A percentile compares a stretch with the other conserved stretches of the same genome.
Conservation (phyloP, 2,797 vertebrate species). For the Pangasius djambal region DNA sequence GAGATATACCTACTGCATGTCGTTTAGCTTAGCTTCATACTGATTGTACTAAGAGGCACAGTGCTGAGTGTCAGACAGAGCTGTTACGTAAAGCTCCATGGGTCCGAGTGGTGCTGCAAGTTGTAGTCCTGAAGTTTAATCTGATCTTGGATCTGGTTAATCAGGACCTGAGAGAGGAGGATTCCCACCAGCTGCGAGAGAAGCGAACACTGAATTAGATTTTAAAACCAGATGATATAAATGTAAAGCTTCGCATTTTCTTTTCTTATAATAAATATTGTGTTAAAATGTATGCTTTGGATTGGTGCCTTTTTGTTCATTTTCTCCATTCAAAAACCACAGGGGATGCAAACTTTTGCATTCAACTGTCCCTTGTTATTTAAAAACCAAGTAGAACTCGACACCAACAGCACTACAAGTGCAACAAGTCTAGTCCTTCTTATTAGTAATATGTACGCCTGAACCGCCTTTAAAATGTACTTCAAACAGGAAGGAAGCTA, state of each 20-base stretch:
- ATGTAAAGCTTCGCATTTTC: background rate
- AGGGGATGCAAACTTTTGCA: background rate
- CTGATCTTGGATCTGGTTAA: slow-evolving; percentile 91
- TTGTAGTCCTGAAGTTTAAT: slow-evolving; percentile 89
- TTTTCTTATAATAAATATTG: background rate
- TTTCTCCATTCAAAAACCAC: background rate
- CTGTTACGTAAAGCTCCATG: slow-evolving; percentile 78
- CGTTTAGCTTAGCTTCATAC: background rate
- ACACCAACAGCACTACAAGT: background rate
- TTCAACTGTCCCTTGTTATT: background rate
- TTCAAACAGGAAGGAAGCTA: background rate
- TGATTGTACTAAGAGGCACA: background rate
- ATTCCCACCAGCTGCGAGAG: slow-evolving; percentile 87
- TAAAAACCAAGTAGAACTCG: background rate
- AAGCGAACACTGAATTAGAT: slow-evolving; percentile 19
- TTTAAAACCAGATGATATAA: background rate
- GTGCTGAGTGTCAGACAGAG: background rate
- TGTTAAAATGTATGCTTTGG: background rate
- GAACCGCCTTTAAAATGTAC: background rate
- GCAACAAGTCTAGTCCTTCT: background rate
- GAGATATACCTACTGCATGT: background rate
- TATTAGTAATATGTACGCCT: background rate
- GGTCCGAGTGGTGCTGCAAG: slow-evolving; percentile 80
- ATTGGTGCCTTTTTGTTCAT: background rate
- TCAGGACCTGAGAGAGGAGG: slow-evolving; percentile 87